Conservation (phyloP, 2,113 vertebrate species). For the Microcebus jonahi region DNA sequence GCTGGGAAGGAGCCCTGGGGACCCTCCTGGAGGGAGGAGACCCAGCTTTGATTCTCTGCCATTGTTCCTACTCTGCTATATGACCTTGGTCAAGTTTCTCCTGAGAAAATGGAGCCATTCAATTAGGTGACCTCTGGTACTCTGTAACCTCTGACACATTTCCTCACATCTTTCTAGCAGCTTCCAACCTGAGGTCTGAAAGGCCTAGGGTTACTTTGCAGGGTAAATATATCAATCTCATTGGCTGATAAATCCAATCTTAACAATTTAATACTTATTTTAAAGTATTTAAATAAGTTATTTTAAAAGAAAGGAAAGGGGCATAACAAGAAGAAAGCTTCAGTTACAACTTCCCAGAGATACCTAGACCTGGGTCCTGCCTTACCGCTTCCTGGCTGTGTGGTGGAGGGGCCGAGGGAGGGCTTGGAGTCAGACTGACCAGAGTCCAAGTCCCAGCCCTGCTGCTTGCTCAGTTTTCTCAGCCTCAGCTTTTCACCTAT, state of each 20-base stretch:
- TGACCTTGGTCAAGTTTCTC: not conserved
- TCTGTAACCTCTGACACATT: not conserved
- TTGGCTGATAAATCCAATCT: not conserved
- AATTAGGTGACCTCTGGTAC: not conserved
- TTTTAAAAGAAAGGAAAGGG: not conserved
- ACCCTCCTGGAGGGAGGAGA: not conserved
- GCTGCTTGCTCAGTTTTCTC: not conserved
- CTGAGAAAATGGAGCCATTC: not conserved
- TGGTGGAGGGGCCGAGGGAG: not conserved
- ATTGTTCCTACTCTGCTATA: not conserved
- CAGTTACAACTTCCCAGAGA: not conserved
- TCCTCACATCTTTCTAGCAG: not conserved
- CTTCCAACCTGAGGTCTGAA: not conserved
- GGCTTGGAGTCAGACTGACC: not conserved
- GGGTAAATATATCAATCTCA: not conserved
- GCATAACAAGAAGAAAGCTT: not conserved
- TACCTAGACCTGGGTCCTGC: not conserved
- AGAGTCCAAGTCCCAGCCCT: not conserved
- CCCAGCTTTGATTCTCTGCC: not conserved
- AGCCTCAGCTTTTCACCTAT: conserved; percentile 8
- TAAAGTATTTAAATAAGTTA: not conserved
- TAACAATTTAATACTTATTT: not conserved
- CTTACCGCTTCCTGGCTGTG: not conserved
- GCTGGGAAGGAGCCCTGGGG: not conserved
- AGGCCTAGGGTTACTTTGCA: not conserved